A percentile compares a stretch with the other conserved stretches of the same genome.
phyloP scores from a whole-genome alignment of 2,797 vertebrate species.

The Arrhamphus sclerolepis region DNA sequence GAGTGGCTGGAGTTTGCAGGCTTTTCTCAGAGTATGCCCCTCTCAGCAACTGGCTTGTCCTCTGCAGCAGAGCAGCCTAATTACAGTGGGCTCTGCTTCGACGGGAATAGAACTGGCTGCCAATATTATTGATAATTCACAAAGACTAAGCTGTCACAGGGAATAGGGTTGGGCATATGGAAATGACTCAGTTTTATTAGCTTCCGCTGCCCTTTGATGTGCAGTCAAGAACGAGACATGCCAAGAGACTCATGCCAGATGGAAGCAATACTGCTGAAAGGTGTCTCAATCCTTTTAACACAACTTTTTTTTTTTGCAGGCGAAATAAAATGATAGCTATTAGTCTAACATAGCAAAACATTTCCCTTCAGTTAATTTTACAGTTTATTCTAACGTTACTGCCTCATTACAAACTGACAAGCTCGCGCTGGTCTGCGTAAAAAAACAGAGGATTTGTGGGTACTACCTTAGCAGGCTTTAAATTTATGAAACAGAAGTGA shows the following conservation, averaged over 20 bases:
- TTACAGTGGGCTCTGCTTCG: conserved; percentile 70
- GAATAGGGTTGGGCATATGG: conserved; percentile 71
- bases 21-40: conserved; percentile 42
- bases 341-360: conserved; percentile 57
- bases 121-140: conserved; percentile 82
- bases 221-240: conserved; percentile 70
- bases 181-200: conserved; percentile 75
- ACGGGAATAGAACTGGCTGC: conserved; percentile 68
- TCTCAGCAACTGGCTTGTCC: conserved; percentile 58
- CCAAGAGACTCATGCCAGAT: conserved; percentile 73
- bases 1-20: conserved; percentile 31
- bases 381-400: conserved; percentile 44
- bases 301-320: conserved; percentile 55
- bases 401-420: conserved; percentile 13
- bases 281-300: conserved; percentile 67
- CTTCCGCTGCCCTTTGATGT: conserved; percentile 76
- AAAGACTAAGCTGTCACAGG: conserved; percentile 73
- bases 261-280: conserved; percentile 67
- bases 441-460: conserved; percentile 15
- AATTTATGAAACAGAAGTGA: neutral
- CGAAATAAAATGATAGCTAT: conserved; percentile 56
- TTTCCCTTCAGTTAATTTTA: conserved; percentile 58
- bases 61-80: conserved; percentile 70
- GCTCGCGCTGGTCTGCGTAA: conserved; percentile 14
- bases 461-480: conserved; percentile 20